Base-by-base conservation (phyloP, 1,140 invertebrate species). In the Neuroterus valhalla region DNA sequence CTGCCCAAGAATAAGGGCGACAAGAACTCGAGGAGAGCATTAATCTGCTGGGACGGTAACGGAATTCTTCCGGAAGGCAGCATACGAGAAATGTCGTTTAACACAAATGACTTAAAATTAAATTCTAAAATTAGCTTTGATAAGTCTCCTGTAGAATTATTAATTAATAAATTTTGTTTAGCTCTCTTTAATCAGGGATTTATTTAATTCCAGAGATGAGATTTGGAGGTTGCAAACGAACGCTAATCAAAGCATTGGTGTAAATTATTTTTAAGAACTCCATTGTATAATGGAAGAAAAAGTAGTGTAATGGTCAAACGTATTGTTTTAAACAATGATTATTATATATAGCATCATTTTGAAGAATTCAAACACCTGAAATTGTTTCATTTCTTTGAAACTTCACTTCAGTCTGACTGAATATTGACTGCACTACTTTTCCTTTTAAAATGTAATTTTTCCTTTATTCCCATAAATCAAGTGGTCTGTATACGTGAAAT, bases 1-100 rank as follows among this genome's bases (percentile, higher is more conserved):
- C 31, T 62, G 26, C 55, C 55, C 55, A 62, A 26, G 23, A 62
- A 62, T 62, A 62, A 38, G 55, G 55, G 31, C 26, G 52, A 55
- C 10, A 14, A 31, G 55, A 62, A 38, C 55, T 62, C 55, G 55
- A 38, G 55, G 11, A 26, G 21, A 62, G 6, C 55, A 62, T 62
- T 62, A 62, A 62, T 62, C 55, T 62, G 55, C 4, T 62, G 21
- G 26, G 26, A 26, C 31, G 55, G 55, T 26, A 31, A 62, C 26
- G 55, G 31, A 62, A 31, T 31, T 62, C 55, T 62, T 62, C 48
- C 31, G 26, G 14, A 14, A 15, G 55, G 55, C 26, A 38, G 26
- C 55, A 62, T 62, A 62, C 31, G 55, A 62, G 55, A 62, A 62
- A 62, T 23, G 26, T 62, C 55, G 31, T 38, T 23, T 62, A 3